Evolutionary conservation across 2,113 vertebrate genomes (phyloP).

Genomic region (Raja brachyura): DNA sequence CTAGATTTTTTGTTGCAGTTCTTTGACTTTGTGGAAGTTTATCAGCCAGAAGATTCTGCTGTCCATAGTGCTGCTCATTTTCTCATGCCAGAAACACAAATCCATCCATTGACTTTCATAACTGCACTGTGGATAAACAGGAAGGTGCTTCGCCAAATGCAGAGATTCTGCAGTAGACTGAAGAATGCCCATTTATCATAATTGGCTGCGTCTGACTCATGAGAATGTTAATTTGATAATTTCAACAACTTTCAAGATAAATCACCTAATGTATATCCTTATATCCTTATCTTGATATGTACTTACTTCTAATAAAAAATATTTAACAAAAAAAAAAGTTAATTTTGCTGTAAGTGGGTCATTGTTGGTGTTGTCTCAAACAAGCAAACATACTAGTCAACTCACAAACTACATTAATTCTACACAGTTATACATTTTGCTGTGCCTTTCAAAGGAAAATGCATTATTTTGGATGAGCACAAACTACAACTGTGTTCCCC

Average conservation of each 20-base stretch:
- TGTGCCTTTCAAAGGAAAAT: no score
- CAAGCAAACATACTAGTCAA: not conserved
- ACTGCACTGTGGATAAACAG: not conserved
- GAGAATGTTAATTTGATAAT: not conserved
- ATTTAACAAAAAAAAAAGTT: no score
- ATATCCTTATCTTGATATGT: no score
- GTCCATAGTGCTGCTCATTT: not conserved
- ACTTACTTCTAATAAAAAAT: no score
- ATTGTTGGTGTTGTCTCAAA: not conserved
- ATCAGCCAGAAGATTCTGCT: not conserved
- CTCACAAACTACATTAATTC: no score
- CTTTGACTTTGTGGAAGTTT: not conserved
- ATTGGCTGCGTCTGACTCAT: not conserved
- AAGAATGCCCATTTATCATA: not conserved
- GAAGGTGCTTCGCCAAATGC: not conserved
- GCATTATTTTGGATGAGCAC: no score
- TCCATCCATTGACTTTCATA: not conserved
- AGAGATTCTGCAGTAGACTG: not conserved
- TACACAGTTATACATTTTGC: no score
- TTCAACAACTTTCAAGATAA: not conserved
- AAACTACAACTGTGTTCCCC: no score
- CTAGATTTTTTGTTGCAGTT: not conserved
- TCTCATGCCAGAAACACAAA: not conserved
- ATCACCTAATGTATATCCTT: no score
- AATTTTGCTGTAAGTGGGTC: not conserved